Conservation (phyloP, 2,888 invertebrate species). For the Sphinx pinastri region DNA sequence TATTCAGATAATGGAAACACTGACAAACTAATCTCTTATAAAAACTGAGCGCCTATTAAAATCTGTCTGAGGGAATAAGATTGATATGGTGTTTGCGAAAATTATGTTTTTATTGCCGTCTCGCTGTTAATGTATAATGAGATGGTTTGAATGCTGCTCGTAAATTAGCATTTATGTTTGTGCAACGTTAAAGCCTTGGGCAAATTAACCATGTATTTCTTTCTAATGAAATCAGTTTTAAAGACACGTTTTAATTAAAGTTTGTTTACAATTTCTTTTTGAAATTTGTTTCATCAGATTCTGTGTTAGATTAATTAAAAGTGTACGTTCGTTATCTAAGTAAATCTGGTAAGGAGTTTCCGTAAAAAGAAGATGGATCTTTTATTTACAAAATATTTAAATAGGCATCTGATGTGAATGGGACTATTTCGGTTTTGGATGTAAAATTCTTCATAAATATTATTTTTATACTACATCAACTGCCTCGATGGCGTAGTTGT, state of each 20-base stretch:
- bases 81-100: slow-evolving; percentile 18
- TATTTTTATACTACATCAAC: too few relatives aligned
- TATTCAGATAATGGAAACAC: slow-evolving; percentile 26
- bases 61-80: slow-evolving; percentile 29
- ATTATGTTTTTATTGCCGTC: neutral
- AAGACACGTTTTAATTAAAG: slow-evolving; percentile 7
- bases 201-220: slow-evolving; percentile 1
- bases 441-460: too few relatives aligned
- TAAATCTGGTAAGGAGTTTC: too few relatives aligned
- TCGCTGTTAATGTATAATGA: neutral
- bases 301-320: neutral
- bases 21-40: slow-evolving; percentile 49
- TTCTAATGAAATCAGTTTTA: slow-evolving; percentile 5
- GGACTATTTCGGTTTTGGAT: too few relatives aligned
- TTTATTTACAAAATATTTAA: too few relatives aligned
- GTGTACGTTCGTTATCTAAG: neutral
- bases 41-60: slow-evolving; percentile 52
- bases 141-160: neutral
- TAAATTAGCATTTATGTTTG: neutral
- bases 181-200: neutral
- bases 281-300: neutral
- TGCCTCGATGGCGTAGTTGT: too few relatives aligned
- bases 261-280: neutral
- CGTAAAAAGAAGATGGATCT: too few relatives aligned
- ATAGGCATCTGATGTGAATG: too few relatives aligned